Evolutionary conservation across 2,888 invertebrate species (phyloP).

Genomic region (Galeopsomyia nigrocyanea): DNA sequence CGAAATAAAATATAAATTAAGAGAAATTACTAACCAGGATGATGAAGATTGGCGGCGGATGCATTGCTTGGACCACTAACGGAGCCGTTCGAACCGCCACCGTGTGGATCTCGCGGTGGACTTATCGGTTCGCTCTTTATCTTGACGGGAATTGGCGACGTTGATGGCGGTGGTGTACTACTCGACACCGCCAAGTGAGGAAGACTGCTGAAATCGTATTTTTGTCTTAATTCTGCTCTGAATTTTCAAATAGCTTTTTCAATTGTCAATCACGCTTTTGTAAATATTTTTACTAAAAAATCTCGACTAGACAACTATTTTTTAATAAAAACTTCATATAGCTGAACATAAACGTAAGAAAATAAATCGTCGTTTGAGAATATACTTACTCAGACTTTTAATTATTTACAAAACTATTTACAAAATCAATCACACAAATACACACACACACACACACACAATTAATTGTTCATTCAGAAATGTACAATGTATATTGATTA

Average conservation of each 20-base stretch:
- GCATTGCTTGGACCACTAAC: slow-evolving; percentile 68
- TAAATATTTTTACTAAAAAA: too few species aligned
- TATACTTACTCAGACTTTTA: too few species aligned
- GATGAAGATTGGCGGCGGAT: slow-evolving; percentile 67
- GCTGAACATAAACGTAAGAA: too few species aligned
- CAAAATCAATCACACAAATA: too few species aligned
- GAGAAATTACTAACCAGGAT: slow-evolving; percentile 35
- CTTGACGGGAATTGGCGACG: slow-evolving; percentile 86
- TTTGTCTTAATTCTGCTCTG: neutral
- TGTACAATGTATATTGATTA: too few species aligned
- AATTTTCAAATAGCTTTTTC: neutral
- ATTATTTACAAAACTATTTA: too few species aligned
- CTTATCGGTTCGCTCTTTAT: slow-evolving; percentile 97
- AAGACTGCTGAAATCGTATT: slow-evolving; percentile 74
- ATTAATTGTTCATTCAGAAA: too few species aligned
- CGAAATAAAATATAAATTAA: neutral
- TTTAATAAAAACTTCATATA: too few species aligned
- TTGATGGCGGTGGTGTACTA: slow-evolving; percentile 82
- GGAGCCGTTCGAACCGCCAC: slow-evolving; percentile 61
- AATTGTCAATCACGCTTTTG: neutral
- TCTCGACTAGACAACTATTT: too few species aligned
- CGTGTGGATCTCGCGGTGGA: slow-evolving; percentile 88
- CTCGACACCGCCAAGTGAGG: slow-evolving; percentile 84
- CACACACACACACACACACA: too few species aligned
- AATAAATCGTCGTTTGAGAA: too few species aligned